phyloP scores from a whole-genome alignment of 2,113 vertebrate species.

The Climacteris rufus region DNA sequence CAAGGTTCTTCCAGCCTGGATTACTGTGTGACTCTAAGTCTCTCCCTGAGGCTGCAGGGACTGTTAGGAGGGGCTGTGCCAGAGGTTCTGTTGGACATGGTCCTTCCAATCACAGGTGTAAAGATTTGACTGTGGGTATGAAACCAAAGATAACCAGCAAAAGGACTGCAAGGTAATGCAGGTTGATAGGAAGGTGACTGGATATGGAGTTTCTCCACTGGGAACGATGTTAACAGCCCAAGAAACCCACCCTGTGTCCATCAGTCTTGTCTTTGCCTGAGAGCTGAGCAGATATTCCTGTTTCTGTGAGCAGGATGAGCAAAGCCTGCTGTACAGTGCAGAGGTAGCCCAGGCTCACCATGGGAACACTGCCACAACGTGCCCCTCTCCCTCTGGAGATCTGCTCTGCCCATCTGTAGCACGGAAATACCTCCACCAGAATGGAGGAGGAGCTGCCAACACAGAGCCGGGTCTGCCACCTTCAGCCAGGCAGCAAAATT shows the following conservation, averaged over 20 bases:
- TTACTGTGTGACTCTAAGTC: neutral
- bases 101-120: neutral
- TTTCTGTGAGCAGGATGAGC: neutral
- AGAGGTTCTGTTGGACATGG: neutral
- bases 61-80: neutral
- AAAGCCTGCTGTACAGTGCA: neutral
- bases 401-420: neutral
- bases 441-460: neutral
- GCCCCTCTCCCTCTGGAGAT: neutral
- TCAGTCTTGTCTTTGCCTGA: neutral
- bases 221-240: neutral
- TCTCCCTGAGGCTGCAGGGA: neutral
- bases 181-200: neutral
- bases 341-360: neutral
- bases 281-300: neutral
- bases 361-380: neutral
- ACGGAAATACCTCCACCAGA: neutral
- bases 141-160: neutral
- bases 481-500: neutral
- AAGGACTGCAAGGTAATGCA: neutral
- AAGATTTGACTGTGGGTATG: neutral
- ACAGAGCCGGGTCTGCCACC: neutral
- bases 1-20: neutral
- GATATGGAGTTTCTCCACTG: neutral
- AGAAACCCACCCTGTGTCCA: neutral